Evolutionary conservation across 2,113 vertebrate species (phyloP).

Genomic region (Athene cunicularia): DNA sequence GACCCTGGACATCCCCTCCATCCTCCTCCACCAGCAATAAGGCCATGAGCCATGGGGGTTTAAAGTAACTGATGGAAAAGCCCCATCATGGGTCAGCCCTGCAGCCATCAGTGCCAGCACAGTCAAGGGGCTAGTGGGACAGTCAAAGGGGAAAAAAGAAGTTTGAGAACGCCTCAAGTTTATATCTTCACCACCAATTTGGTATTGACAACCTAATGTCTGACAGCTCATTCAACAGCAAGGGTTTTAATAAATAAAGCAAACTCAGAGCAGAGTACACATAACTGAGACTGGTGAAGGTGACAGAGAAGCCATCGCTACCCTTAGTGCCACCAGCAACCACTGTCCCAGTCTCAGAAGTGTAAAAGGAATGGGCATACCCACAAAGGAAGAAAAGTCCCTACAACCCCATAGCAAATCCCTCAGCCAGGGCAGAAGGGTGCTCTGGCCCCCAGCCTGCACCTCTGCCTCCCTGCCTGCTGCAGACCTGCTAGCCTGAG

Average conservation of each 20-base stretch:
- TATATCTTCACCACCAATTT: background rate
- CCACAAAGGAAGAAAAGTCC: background rate
- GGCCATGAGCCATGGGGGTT: background rate
- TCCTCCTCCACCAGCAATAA: background rate
- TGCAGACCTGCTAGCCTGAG: background rate
- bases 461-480: background rate
- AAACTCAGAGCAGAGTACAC: background rate
- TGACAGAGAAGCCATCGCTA: background rate
- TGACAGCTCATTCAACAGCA: background rate
- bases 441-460: accelerated
- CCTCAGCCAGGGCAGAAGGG: background rate
- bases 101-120: background rate
- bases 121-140: accelerated
- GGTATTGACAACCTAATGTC: background rate
- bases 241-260: background rate
- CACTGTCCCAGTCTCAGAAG: background rate
- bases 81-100: accelerated
- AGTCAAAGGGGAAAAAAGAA: background rate
- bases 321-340: background rate
- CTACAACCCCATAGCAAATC: accelerated
- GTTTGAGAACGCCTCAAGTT: background rate
- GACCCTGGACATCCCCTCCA: background rate
- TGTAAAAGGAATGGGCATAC: background rate
- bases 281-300: background rate
- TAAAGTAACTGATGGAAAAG: background rate